Evolutionary conservation across 2,797 vertebrate species (phyloP).

Genomic region (Bufotes viridis): DNA sequence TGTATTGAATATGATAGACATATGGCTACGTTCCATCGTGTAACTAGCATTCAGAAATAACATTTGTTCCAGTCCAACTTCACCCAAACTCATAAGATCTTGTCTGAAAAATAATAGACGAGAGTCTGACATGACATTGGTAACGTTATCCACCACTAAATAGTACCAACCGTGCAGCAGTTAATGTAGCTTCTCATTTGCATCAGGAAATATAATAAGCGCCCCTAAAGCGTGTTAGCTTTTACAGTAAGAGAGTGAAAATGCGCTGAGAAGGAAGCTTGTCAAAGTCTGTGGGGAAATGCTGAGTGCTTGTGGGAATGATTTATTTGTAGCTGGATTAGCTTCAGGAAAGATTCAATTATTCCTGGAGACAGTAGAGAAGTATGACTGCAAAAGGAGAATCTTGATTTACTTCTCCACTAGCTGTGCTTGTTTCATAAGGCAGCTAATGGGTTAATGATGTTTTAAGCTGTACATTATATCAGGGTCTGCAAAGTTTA

Average conservation of each 20-base stretch:
- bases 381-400: slow-evolving; percentile 40
- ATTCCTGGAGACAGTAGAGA: slow-evolving; percentile 67
- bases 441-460: slow-evolving; percentile 22
- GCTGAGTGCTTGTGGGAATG: slow-evolving; percentile 74
- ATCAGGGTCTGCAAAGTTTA: neutral
- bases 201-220: slow-evolving; percentile 70
- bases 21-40: neutral
- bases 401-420: slow-evolving; percentile 40
- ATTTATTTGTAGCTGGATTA: slow-evolving; percentile 75
- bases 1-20: neutral
- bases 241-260: slow-evolving; percentile 69
- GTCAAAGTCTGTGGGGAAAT: slow-evolving; percentile 71
- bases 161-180: slow-evolving; percentile 58
- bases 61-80: neutral
- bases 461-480: neutral
- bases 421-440: neutral
- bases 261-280: slow-evolving; percentile 72
- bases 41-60: neutral
- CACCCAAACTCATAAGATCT: neutral
- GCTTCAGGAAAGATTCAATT: slow-evolving; percentile 69
- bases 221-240: slow-evolving; percentile 73
- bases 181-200: slow-evolving; percentile 71
- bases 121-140: slow-evolving; percentile 37
- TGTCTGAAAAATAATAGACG: slow-evolving; percentile 23
- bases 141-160: slow-evolving; percentile 62